Conservation (phyloP, 2,888 invertebrate genomes). For the Ypsolopha sequella region DNA sequence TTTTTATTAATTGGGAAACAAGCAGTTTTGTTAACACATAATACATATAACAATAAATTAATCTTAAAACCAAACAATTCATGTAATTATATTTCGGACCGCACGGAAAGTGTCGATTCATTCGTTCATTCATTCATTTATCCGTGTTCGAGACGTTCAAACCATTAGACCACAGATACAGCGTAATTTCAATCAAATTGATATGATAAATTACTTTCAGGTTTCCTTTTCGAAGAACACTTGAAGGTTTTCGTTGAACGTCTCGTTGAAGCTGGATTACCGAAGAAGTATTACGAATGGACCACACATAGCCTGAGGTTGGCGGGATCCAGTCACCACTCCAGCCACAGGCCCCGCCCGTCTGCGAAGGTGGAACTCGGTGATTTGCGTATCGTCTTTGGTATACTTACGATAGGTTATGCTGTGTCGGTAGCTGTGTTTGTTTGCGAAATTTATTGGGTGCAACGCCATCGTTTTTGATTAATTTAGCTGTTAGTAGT, state of each 20-base stretch:
- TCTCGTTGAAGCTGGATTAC: slow-evolving; percentile 30
- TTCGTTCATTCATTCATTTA: no score
- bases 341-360: slow-evolving; percentile 14
- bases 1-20: no score
- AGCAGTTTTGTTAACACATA: no score
- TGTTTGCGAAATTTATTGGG: slow-evolving; percentile 19
- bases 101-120: no score
- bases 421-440: slow-evolving; percentile 19
- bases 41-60: no score
- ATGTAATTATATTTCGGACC: no score
- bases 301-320: slow-evolving; percentile 22
- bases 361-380: slow-evolving; percentile 15
- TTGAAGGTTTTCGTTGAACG: slow-evolving; percentile 22
- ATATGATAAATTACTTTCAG: slow-evolving; percentile 17
- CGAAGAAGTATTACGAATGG: slow-evolving; percentile 30
- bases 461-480: slow-evolving; percentile 5
- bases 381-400: slow-evolving; percentile 22
- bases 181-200: background rate
- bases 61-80: no score
- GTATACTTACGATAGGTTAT: slow-evolving; percentile 21
- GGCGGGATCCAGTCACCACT: slow-evolving; percentile 3
- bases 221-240: slow-evolving; percentile 28
- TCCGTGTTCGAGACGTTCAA: no score
- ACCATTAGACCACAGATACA: no score
- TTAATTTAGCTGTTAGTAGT: background rate